Base-by-base conservation (phyloP, 2,113 vertebrate species). In the Rhinopomastus cyanomelas region DNA sequence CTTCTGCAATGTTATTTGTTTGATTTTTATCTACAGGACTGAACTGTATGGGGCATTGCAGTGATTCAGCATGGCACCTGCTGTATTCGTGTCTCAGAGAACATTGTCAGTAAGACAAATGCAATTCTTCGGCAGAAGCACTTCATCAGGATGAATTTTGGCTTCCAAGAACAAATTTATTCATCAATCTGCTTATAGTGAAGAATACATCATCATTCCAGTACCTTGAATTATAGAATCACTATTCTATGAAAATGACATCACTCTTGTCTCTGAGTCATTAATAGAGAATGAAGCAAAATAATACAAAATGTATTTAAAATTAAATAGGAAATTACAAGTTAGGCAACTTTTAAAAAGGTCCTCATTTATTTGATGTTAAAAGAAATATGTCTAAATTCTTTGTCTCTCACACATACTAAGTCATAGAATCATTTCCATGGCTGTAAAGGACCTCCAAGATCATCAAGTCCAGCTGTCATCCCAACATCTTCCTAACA, bases 131-230 rank as follows among this genome's bases (percentile, higher is more conserved):
- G n/a, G 48, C 32, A 72, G 25, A 75, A 65, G n/a, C 49, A 30
- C 30, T 53, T 76, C 65, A 46, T 72, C 62, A 87, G 62, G 46
- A 76, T 11, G 81, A 46, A 64, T 55, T 86, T 49, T 0, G 0
- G 23, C 17, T 94, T 92, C 89, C 84, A 84, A 81, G 25, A 88
- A 79, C 9, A 86, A 61, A 44, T 88, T 81, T 73, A 61, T 51
- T 81, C 74, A 84, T 74, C 74, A 87, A 55, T 51, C 44, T 51
- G 8, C 20, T 89, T 55, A 39, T 44, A 37, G 4, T 72, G 51
- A 90, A 92, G 36, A 71, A 56, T 32, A 72, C 15, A 68, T 53
- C 81, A 65, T 51, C 42, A 57, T 56, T 13, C 51, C 0, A 1
- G 9, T 81, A 42, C 52, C 32, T 57, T 1, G 0, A n/a, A n/a